A percentile compares a stretch with the other conserved stretches of the same genome.
Evolutionary conservation across 2,797 vertebrate genomes (phyloP).

Genomic region (Micromesistius poutassou): DNA sequence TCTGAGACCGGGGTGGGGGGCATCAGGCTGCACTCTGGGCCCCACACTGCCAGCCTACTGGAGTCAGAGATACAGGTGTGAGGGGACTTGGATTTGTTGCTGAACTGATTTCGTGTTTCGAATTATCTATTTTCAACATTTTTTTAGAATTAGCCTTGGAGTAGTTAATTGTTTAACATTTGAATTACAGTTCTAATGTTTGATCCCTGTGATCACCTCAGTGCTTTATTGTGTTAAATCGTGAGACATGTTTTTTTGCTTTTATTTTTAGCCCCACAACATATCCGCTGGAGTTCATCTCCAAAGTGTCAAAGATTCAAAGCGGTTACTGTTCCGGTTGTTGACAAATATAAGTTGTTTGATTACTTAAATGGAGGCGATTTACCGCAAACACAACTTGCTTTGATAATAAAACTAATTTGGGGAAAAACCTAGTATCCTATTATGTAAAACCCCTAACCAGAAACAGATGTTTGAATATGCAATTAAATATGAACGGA

Average conservation of each 20-base stretch:
- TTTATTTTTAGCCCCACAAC: not conserved
- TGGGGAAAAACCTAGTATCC: conserved; percentile 32
- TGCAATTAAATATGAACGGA: conserved; percentile 34
- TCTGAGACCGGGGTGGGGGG: conserved; percentile 69
- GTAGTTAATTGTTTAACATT: conserved; percentile 5
- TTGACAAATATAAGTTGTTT: conserved; percentile 26
- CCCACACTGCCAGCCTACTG: conserved; percentile 64
- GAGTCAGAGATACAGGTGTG: conserved; percentile 77
- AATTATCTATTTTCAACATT: not conserved
- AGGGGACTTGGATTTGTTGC: conserved; percentile 58
- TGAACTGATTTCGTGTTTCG: not conserved
- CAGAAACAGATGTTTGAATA: conserved; percentile 47
- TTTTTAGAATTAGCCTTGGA: conserved; percentile 4
- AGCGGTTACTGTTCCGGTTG: conserved; percentile 8
- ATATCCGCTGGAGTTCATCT: not conserved
- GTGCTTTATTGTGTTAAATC: not conserved
- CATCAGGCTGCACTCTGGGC: conserved; percentile 63
- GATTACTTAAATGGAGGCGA: conserved; percentile 23
- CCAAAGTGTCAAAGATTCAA: not conserved
- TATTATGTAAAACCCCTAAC: conserved; percentile 36
- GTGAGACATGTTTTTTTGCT: not conserved
- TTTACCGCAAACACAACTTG: conserved; percentile 25
- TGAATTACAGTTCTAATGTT: not conserved
- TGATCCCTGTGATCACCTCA: conserved; percentile 1
- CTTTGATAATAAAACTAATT: conserved; percentile 44